Percentiles rank a stretch among this genome's conserved stretches.
Evolutionary conservation across 2,888 invertebrate genomes (phyloP).

Genomic region (Drosophila nr. perissopoda): DNA sequence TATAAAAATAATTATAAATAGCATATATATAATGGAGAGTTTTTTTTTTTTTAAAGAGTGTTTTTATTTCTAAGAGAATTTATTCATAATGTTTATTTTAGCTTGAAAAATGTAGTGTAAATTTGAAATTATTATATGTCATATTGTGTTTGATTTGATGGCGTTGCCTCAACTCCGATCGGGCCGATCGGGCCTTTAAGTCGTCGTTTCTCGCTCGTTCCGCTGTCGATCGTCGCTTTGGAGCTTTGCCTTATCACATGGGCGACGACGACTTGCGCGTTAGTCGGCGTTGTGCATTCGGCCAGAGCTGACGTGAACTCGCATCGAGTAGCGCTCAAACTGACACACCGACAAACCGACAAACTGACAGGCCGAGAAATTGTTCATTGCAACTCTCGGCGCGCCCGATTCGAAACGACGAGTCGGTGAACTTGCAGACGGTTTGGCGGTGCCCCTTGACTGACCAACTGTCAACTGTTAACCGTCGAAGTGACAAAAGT

Average conservation of each 20-base stretch:
- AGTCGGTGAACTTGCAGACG: conserved; percentile 12
- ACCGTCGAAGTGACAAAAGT: conserved; percentile 17
- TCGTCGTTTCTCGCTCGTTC: conserved; percentile 30
- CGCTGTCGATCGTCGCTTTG: conserved; percentile 15
- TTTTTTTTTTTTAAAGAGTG: too few species aligned
- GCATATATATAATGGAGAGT: not conserved
- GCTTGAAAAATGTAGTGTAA: not conserved
- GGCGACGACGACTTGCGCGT: conserved; percentile 33
- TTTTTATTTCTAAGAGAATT: not conserved
- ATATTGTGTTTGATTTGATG: not conserved
- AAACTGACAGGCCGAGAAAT: conserved; percentile 1
- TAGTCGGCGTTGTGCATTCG: conserved; percentile 75
- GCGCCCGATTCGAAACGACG: conserved; percentile 15
- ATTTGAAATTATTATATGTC: not conserved
- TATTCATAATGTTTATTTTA: not conserved
- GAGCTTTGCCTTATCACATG: conserved; percentile 49
- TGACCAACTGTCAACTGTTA: not conserved
- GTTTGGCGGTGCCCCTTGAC: conserved; percentile 5
- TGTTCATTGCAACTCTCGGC: conserved; percentile 10
- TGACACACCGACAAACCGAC: conserved; percentile 10
- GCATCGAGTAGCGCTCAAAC: conserved; percentile 19
- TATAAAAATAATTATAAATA: not conserved
- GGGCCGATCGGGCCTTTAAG: conserved; percentile 18
- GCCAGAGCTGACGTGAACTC: conserved; percentile 66
- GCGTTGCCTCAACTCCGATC: conserved; percentile 10